Evolutionary conservation across 2,113 vertebrate genomes (phyloP), one percentile per base, ranked within the genome.

Genomic region (Neogobius melanostomus): DNA sequence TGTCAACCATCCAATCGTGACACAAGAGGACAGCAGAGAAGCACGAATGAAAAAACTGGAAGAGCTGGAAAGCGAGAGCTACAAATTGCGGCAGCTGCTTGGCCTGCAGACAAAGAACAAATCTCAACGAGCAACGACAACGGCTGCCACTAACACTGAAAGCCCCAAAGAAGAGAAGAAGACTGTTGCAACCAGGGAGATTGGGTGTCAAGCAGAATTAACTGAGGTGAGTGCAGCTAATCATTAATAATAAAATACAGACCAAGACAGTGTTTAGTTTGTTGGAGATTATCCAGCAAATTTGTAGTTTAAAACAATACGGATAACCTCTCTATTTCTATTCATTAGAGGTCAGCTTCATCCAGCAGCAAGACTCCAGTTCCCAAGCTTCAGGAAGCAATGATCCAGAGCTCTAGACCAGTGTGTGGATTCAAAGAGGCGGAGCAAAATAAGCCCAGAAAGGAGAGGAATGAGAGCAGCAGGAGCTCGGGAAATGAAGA

Each of bases 21-120:
- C 68, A 0, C 83, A 88, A 6, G 75, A 64, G 8, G 64, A 49
- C 0, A 87, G 91, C 28, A 45, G 51, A 0, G 81, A 82, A 1
- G 68, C 71, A 2, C 77, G 86, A 12, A 1, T 68, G 6, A 82
- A 82, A 61, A 91, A 64, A 69, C 79, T 93, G 59, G 79, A 77
- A 1, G 65, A 17, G 11, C 68, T 93, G 46, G 90, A 93, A 71
- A 87, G 77, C 44, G 90, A 92, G 68, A 76, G 82, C 11, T 77
- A 90, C 53, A 83, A 79, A 21, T 77, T 93, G 0, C 79, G 83
- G 10, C 72, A 45, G 64, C 79, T 87, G 61, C 83, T 92, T 0
- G 85, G 85, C 77, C 77, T 72, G 85, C 72, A 85, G 52, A 87
- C 82, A 71, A 52, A 12, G 14, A 86, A 66, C 64, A 77, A 50